phyloP scores from a whole-genome alignment of 1,140 invertebrate species.

The Drosophila orosa region DNA sequence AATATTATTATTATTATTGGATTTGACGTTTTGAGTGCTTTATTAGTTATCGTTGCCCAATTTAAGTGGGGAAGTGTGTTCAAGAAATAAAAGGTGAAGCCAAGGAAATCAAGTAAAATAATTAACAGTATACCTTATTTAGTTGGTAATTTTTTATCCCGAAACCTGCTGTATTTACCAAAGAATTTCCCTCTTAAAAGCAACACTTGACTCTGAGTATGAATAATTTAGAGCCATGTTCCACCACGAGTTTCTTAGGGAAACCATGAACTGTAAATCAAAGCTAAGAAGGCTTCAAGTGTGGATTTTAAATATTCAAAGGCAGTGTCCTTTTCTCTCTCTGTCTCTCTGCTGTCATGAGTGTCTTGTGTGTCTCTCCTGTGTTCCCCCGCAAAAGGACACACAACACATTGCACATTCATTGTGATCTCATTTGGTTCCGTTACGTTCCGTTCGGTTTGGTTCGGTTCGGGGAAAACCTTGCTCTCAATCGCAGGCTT shows the following conservation, averaged over 20 bases:
- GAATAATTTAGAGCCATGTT: not conserved
- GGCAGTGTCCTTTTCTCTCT: too few species aligned
- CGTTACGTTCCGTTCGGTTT: not conserved
- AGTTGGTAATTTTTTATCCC: not conserved
- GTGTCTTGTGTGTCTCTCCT: not conserved
- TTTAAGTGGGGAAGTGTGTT: not conserved
- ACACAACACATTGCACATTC: slow-evolving; percentile 21
- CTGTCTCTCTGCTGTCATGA: not conserved
- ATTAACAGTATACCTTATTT: too few species aligned
- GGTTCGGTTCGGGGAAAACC: slow-evolving; percentile 2
- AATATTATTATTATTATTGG: slow-evolving; percentile 44
- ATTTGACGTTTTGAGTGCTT: slow-evolving; percentile 41
- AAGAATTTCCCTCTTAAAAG: not conserved
- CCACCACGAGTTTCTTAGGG: not conserved
- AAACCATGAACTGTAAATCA: slow-evolving; percentile 4
- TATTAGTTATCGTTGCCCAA: slow-evolving; percentile 14
- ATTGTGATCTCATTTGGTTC: slow-evolving; percentile 29
- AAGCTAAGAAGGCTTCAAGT: not conserved
- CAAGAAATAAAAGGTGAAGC: not conserved
- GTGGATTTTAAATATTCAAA: slow-evolving; percentile 15
- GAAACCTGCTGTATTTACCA: not conserved
- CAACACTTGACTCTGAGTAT: too few species aligned
- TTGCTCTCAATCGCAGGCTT: slow-evolving; percentile 37
- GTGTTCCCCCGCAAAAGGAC: slow-evolving; percentile 5
- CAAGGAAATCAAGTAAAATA: not conserved